Conservation (phyloP, 2,113 vertebrate species). For the Indicator maculatus region DNA sequence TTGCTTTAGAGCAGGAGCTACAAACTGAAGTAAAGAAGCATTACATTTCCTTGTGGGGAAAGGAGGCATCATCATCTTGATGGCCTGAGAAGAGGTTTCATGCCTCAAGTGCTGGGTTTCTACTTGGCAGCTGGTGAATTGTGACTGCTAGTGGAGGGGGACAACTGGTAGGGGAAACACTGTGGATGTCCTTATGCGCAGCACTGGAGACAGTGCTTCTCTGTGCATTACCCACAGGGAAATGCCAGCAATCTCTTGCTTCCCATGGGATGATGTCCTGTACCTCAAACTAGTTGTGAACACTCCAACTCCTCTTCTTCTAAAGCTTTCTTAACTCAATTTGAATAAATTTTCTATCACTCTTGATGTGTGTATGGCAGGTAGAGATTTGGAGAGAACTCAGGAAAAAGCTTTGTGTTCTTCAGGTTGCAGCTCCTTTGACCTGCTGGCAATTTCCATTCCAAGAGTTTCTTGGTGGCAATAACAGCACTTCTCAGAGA, state of each 20-base stretch:
- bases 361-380: not conserved
- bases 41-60: not conserved
- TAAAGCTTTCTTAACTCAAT: not conserved
- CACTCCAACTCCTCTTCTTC: not conserved
- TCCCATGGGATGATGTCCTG: not conserved
- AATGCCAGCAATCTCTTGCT: not conserved
- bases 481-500: not conserved
- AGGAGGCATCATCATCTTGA: not conserved
- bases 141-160: not conserved
- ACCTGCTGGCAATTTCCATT: not conserved
- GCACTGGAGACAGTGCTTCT: not conserved
- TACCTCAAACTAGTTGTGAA: not conserved
- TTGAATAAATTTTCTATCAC: not conserved
- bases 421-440: not conserved
- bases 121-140: not conserved
- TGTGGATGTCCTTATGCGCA: not conserved
- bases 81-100: not conserved
- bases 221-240: not conserved
- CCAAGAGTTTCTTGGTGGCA: not conserved
- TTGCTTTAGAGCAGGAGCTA: not conserved
- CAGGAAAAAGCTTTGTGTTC: not conserved
- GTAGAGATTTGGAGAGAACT: not conserved
- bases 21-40: not conserved
- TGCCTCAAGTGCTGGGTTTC: not conserved
- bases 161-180: accelerated